phyloP scores from a whole-genome alignment of 2,113 vertebrate species.

The Erythrocercus mccallii region DNA sequence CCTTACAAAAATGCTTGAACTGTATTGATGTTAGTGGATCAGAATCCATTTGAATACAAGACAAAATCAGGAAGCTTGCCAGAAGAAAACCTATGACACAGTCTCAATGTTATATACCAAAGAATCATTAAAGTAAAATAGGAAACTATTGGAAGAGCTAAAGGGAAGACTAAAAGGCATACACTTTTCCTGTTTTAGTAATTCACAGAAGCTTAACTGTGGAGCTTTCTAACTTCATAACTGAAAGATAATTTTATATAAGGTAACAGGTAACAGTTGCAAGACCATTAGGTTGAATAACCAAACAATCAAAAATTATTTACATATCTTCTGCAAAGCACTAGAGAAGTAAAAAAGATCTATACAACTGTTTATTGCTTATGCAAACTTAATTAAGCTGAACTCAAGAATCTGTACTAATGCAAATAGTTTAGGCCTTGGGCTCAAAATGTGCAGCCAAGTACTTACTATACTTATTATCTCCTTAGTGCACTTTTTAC shows the following conservation, averaged over 20 bases:
- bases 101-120: neutral
- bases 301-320: neutral
- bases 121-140: neutral
- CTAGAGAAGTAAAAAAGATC: neutral
- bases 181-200: neutral
- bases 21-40: rapidly evolving
- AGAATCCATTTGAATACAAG: neutral
- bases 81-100: neutral
- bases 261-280: neutral
- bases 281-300: neutral
- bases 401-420: neutral
- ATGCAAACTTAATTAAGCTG: conserved; percentile 14
- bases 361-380: neutral
- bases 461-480: neutral
- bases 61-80: neutral
- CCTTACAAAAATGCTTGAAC: neutral
- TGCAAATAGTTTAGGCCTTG: neutral
- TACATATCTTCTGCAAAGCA: neutral
- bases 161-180: neutral
- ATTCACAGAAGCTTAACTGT: neutral
- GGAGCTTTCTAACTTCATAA: neutral
- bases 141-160: neutral
- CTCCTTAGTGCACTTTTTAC: neutral
- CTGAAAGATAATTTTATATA: neutral
- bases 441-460: conserved; percentile 10